These are phyloP conservation scores for Tetramorium bicarinatum DNA, from an alignment of 2,888 invertebrate species.

Conservation along the genomic window DNA sequence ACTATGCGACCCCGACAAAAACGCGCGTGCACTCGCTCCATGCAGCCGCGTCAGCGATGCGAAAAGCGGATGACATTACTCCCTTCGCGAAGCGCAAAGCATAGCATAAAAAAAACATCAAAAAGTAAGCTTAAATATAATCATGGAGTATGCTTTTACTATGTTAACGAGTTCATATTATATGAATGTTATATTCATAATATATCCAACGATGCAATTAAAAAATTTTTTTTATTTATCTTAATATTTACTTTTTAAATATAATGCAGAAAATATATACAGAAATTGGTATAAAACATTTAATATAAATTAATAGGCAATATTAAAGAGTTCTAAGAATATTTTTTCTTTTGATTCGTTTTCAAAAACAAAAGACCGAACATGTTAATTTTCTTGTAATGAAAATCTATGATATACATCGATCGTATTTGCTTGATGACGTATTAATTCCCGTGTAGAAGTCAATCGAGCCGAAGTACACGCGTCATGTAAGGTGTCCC, in stretches of 20 bases:
- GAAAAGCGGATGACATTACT: constrained; percentile 60
- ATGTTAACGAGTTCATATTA: constrained; percentile 10
- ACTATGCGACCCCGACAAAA: constrained; percentile 67
- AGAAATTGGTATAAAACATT: constrained; percentile 14
- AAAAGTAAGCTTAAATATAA: constrained; percentile 34
- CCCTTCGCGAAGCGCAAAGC: constrained; percentile 37
- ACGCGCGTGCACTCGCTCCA: constrained; percentile 37
- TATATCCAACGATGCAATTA: neutral
- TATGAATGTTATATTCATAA: neutral
- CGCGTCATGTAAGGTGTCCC: constrained; percentile 71
- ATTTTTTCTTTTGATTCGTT: neutral
- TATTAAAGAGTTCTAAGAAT: neutral
- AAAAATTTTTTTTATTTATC: neutral
- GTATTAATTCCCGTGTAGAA: constrained; percentile 35
- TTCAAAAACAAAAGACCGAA: neutral
- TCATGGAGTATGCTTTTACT: neutral
- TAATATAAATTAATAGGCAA: neutral
- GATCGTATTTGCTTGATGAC: constrained; percentile 17
- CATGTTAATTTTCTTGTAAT: constrained; percentile 10
- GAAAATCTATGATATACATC: neutral
- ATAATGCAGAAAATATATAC: neutral
- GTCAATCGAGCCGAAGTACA: constrained; percentile 46
- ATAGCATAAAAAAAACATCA: constrained; percentile 5
- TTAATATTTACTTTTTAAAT: neutral
- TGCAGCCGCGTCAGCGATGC: constrained; percentile 58